These are phyloP conservation scores for Aproaerema taeniolella DNA, from an alignment of 2,888 invertebrate genomes.

Conservation along the genomic window DNA sequence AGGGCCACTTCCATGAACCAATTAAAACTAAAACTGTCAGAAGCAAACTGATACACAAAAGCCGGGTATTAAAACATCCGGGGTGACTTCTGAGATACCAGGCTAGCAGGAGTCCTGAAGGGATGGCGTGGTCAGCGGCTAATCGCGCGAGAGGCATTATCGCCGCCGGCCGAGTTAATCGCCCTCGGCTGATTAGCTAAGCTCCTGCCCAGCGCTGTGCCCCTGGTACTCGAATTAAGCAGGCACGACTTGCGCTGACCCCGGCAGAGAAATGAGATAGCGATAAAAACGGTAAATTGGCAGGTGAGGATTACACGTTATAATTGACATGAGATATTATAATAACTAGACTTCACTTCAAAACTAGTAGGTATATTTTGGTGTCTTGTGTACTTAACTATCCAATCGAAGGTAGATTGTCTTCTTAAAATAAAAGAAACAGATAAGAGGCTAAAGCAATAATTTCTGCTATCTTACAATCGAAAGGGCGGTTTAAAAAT, in stretches of 20 bases:
- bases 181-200: conserved; percentile 71
- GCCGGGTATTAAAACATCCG: conserved; percentile 21
- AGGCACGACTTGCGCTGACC: conserved; percentile 56
- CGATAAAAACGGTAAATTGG: conserved; percentile 24
- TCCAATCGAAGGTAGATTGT: too few relatives aligned
- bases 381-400: too few relatives aligned
- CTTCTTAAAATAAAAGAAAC: too few relatives aligned
- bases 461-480: conserved; percentile 25
- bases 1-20: not conserved
- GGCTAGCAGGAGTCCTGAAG: conserved; percentile 45
- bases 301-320: too few relatives aligned
- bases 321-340: too few relatives aligned
- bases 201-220: conserved; percentile 55
- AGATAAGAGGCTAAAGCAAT: conserved; percentile 16
- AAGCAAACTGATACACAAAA: conserved; percentile 13
- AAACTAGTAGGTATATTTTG: too few relatives aligned
- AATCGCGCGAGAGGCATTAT: conserved; percentile 73
- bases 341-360: too few relatives aligned
- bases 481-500: conserved; percentile 51
- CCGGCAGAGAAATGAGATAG: conserved; percentile 36
- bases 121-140: conserved; percentile 53
- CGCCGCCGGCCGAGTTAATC: conserved; percentile 61
- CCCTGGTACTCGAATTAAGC: conserved; percentile 68
- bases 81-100: conserved; percentile 36
- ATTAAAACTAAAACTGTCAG: conserved; percentile 5